These are phyloP conservation scores for Lacerta agilis DNA, from an alignment of 2,797 vertebrate species.

Conservation along the genomic window DNA sequence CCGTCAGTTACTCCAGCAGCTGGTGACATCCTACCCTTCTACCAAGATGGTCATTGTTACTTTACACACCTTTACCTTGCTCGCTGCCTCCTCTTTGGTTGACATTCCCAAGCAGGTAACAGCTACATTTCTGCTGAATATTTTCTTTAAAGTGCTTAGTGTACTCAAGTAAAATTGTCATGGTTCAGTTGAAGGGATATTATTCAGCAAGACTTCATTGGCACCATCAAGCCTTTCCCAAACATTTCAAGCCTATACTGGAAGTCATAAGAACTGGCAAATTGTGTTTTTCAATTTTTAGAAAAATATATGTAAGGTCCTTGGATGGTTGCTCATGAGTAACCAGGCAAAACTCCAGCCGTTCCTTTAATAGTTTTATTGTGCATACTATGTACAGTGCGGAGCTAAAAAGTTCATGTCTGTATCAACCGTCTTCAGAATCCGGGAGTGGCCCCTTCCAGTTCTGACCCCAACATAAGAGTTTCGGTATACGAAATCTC, in stretches of 20 bases:
- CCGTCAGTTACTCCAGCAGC: slow-evolving; percentile 91
- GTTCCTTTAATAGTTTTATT: too few species aligned
- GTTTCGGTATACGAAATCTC: too few species aligned
- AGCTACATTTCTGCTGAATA: neutral
- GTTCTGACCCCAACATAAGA: too few species aligned
- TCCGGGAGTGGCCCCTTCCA: too few species aligned
- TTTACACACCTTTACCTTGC: slow-evolving; percentile 95
- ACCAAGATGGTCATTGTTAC: slow-evolving; percentile 96
- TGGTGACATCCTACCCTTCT: slow-evolving; percentile 94
- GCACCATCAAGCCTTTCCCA: neutral
- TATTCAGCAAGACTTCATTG: too few species aligned
- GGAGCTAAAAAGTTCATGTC: too few species aligned
- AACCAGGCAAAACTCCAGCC: too few species aligned
- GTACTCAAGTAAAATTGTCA: neutral
- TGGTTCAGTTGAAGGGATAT: neutral
- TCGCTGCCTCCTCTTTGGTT: slow-evolving; percentile 93
- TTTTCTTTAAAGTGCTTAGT: neutral
- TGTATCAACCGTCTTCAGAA: too few species aligned
- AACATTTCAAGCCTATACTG: neutral
- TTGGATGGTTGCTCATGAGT: too few species aligned
- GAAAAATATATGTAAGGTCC: too few species aligned
- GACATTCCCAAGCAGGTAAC: slow-evolving; percentile 97
- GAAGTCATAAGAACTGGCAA: neutral
- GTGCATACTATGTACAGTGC: too few species aligned
- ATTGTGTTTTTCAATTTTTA: neutral